phyloP scores from a whole-genome alignment of 1,140 invertebrate species.

The Neodiprion virginianus region DNA sequence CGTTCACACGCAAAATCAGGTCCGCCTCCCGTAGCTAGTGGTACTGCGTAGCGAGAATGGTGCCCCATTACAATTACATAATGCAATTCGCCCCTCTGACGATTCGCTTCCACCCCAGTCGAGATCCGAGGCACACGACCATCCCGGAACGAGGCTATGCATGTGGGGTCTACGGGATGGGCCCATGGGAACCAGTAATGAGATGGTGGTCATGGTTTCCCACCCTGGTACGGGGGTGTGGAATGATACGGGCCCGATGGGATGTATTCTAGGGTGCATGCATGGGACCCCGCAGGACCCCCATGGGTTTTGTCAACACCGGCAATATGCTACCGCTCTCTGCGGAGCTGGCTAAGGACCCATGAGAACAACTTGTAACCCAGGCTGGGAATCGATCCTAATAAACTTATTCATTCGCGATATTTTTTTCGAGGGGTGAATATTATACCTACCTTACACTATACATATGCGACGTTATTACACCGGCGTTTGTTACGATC shows the following conservation, averaged over 20 bases:
- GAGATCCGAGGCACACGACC: conserved; percentile 49
- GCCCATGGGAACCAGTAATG: conserved; percentile 62
- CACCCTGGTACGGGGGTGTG: conserved; percentile 40
- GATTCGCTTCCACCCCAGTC: conserved; percentile 20
- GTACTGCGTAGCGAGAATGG: conserved; percentile 20
- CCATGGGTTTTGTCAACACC: conserved; percentile 58
- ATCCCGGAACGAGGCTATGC: conserved; percentile 16
- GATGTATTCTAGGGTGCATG: conserved; percentile 32
- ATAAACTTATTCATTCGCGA: conserved; percentile 1
- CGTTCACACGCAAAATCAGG: conserved; percentile 4
- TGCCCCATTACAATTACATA: conserved; percentile 57
- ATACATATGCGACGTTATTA: no score
- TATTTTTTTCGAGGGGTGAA: no score
- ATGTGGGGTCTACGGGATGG: conserved; percentile 18
- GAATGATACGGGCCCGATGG: conserved; percentile 44
- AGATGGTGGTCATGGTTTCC: conserved; percentile 60
- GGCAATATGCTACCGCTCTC: conserved; percentile 56
- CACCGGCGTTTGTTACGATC: no score
- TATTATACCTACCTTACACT: no score
- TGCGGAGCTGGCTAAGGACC: not conserved
- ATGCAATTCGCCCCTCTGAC: conserved; percentile 53
- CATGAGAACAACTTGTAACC: conserved; percentile 1
- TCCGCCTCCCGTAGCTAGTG: not conserved
- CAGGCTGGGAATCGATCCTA: not conserved
- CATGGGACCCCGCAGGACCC: conserved; percentile 37